Conservation (phyloP, 2,888 invertebrate genomes). For the Temnothorax ravouxi region DNA sequence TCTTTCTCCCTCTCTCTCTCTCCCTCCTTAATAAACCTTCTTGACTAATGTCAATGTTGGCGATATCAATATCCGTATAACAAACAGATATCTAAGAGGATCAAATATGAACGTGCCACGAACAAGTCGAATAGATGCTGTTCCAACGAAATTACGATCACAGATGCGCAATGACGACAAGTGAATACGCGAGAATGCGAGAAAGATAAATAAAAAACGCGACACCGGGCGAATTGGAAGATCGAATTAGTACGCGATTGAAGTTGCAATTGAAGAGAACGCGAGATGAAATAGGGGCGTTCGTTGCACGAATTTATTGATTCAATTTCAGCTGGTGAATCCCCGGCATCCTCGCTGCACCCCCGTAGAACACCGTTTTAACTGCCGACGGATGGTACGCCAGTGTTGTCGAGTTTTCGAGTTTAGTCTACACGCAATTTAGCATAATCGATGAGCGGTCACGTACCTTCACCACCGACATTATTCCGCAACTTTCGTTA, state of each 20-base stretch:
- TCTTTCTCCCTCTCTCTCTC: neutral
- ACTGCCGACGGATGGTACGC: slow-evolving; percentile 72
- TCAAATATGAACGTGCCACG: neutral
- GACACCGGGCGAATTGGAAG: slow-evolving; percentile 63
- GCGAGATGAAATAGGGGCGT: slow-evolving; percentile 70
- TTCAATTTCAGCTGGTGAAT: slow-evolving; percentile 71
- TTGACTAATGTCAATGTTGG: neutral
- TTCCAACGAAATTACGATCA: slow-evolving; percentile 1
- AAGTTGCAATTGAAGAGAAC: slow-evolving; percentile 68
- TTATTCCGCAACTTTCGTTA: slow-evolving; percentile 40
- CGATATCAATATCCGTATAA: neutral
- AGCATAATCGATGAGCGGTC: slow-evolving; percentile 69
- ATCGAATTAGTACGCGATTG: slow-evolving; percentile 74
- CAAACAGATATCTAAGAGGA: neutral
- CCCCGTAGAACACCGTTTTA: slow-evolving; percentile 59
- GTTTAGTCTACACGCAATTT: slow-evolving; percentile 63
- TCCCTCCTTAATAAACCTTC: too few relatives aligned
- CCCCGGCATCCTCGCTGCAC: slow-evolving; percentile 33
- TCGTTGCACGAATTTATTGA: slow-evolving; percentile 74
- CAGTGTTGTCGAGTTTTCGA: slow-evolving; percentile 71
- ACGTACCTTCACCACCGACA: slow-evolving; percentile 29
- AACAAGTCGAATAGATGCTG: slow-evolving; percentile 12
- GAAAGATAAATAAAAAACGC: slow-evolving; percentile 48
- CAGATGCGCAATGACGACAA: neutral
- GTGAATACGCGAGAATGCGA: slow-evolving; percentile 29